Conservation (phyloP, 2,888 invertebrate genomes). For the Clusia tigrina region DNA sequence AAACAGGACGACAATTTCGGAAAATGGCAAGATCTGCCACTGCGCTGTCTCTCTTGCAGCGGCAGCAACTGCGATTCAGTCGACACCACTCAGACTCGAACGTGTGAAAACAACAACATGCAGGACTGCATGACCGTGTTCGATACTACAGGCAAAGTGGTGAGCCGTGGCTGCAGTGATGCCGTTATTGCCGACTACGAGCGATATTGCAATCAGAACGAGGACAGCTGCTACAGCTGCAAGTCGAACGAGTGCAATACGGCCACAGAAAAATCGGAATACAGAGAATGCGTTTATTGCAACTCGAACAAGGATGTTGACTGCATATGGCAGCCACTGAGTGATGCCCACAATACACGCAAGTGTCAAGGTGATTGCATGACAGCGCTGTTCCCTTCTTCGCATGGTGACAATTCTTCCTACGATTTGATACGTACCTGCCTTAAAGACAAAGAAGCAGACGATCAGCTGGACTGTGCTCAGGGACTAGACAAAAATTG, state of each 20-base stretch:
- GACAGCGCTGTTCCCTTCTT: constrained; percentile 51
- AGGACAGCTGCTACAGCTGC: constrained; percentile 49
- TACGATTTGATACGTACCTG: constrained; percentile 56
- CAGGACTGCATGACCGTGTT: constrained; percentile 59
- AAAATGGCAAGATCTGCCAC: constrained; percentile 60
- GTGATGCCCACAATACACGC: constrained; percentile 39
- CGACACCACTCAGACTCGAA: constrained; percentile 15
- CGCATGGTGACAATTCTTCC: constrained; percentile 37
- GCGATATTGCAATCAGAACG: constrained; percentile 43
- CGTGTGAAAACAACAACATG: constrained; percentile 52
- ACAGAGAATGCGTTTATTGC: constrained; percentile 53
- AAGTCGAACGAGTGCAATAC: constrained; percentile 59
- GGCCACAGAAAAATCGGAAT: constrained; percentile 41
- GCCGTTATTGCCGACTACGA: constrained; percentile 35
- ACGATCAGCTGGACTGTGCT: constrained; percentile 45
- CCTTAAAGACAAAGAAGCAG: constrained; percentile 54
- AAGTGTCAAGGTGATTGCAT: constrained; percentile 56
- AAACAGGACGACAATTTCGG: constrained; percentile 53
- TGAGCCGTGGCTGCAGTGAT: constrained; percentile 54
- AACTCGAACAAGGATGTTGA: constrained; percentile 45
- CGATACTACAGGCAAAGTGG: constrained; percentile 40
- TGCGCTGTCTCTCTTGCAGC: constrained; percentile 49
- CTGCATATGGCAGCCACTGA: constrained; percentile 47
- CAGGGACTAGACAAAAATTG: constrained; percentile 42
- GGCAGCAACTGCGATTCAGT: constrained; percentile 40